Percentiles rank a stretch among this genome's conserved stretches.
Conservation (phyloP, 2,113 vertebrate species). For the Eulemur macaco region DNA sequence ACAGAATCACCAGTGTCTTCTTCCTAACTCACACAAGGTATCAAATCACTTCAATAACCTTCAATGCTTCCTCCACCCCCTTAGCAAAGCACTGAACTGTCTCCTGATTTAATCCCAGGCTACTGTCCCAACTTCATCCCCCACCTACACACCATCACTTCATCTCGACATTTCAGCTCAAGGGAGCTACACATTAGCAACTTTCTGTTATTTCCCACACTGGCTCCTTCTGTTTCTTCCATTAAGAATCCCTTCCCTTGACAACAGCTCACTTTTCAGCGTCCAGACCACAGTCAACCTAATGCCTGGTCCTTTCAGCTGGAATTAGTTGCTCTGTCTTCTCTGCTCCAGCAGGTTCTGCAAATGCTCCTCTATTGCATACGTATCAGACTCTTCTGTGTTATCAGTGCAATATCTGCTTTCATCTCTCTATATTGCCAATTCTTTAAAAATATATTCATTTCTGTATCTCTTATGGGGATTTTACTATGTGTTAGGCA, state of each 20-base stretch:
- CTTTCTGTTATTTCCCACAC: neutral
- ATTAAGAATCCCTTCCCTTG: neutral
- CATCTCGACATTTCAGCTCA: neutral
- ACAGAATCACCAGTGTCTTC: neutral
- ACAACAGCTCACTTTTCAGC: neutral
- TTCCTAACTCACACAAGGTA: neutral
- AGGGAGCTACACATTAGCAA: neutral
- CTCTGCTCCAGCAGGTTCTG: neutral
- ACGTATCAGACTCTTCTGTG: neutral
- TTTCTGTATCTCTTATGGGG: neutral
- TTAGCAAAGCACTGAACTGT: neutral
- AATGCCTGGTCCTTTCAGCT: neutral
- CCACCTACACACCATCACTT: neutral
- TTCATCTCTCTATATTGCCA: slow-evolving; percentile 10
- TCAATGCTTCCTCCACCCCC: neutral
- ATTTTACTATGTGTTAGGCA: neutral
- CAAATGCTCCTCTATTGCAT: neutral
- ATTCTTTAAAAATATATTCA: neutral
- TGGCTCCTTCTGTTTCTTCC: neutral
- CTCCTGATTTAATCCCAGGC: neutral
- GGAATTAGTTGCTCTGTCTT: neutral
- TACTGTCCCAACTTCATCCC: neutral
- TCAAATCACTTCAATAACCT: neutral
- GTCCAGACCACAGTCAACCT: neutral
- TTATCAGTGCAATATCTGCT: neutral